Conservation (phyloP, 2,113 vertebrate species). For the Oplegnathus fasciatus region DNA sequence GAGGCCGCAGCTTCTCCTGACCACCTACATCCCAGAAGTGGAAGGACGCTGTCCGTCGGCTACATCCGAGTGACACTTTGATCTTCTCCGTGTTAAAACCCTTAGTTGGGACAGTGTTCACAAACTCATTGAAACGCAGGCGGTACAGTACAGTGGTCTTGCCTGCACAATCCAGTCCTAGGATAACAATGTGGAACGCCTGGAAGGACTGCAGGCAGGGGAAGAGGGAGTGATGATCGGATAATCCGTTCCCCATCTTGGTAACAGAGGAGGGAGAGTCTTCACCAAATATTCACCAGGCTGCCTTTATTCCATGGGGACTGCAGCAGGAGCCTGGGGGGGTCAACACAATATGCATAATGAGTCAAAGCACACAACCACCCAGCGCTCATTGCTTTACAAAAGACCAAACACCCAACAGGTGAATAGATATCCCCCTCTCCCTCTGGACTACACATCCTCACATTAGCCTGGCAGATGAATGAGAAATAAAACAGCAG, state of each 20-base stretch:
- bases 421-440: conserved; percentile 13
- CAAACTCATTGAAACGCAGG: conserved; percentile 95
- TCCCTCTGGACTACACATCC: conserved; percentile 38
- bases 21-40: conserved; percentile 98
- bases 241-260: conserved; percentile 95
- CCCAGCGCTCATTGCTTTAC: conserved; percentile 50
- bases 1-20: conserved; percentile 94
- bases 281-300: conserved; percentile 60
- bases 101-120: conserved; percentile 96
- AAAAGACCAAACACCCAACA: conserved; percentile 41
- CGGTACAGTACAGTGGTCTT: conserved; percentile 96
- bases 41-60: conserved; percentile 88
- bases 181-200: conserved; percentile 93
- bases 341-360: conserved; percentile 61
- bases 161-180: conserved; percentile 93
- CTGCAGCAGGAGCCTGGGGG: conserved; percentile 59
- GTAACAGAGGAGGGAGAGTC: conserved; percentile 1
- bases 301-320: conserved; percentile 53
- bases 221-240: conserved; percentile 89
- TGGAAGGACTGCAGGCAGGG: conserved; percentile 91
- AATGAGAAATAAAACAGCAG: conserved; percentile 69
- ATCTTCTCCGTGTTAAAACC: conserved; percentile 96
- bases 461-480: conserved; percentile 49
- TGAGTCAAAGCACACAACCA: conserved; percentile 57
- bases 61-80: conserved; percentile 88